Evolutionary conservation across 1,140 invertebrate species (phyloP).

Genomic region (Drosophila triauraria): DNA sequence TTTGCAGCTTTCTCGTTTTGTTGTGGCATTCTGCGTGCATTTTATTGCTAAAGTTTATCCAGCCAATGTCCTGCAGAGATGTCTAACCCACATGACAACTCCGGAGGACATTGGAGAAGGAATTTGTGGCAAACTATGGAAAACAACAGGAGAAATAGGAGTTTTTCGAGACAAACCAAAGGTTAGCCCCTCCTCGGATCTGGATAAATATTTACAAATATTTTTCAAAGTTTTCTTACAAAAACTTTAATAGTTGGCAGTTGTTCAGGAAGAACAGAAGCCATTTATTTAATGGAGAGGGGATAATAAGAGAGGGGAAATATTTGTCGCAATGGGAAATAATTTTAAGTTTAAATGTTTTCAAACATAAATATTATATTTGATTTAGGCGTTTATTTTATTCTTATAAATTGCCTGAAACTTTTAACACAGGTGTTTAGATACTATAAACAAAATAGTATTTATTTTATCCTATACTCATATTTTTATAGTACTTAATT

Average conservation of each 20-base stretch:
- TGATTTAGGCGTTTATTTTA: no score
- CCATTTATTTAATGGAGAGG: background rate
- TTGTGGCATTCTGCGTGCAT: conserved; percentile 42
- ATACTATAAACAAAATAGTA: no score
- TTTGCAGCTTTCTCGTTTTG: conserved; percentile 28
- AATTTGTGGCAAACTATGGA: conserved; percentile 17
- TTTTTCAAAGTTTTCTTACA: background rate
- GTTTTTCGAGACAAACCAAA: background rate
- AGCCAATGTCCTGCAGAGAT: conserved; percentile 37
- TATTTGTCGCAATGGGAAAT: no score
- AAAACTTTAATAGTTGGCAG: background rate
- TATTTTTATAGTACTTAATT: background rate
- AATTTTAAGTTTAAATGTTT: no score
- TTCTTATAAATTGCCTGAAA: no score
- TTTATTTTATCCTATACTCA: background rate
- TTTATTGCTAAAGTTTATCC: conserved; percentile 62
- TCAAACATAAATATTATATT: no score
- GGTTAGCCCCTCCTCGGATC: background rate
- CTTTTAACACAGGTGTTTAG: no score
- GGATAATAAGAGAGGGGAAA: no score
- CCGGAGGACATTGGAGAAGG: background rate
- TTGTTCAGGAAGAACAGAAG: background rate
- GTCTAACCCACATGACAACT: conserved; percentile 4
- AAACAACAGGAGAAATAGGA: background rate
- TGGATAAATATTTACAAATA: background rate